Percentiles rank a stretch among this genome's conserved stretches.
These are phyloP conservation scores for Microplitis deprimator DNA, from an alignment of 2,888 invertebrate genomes.

Conservation along the genomic window DNA sequence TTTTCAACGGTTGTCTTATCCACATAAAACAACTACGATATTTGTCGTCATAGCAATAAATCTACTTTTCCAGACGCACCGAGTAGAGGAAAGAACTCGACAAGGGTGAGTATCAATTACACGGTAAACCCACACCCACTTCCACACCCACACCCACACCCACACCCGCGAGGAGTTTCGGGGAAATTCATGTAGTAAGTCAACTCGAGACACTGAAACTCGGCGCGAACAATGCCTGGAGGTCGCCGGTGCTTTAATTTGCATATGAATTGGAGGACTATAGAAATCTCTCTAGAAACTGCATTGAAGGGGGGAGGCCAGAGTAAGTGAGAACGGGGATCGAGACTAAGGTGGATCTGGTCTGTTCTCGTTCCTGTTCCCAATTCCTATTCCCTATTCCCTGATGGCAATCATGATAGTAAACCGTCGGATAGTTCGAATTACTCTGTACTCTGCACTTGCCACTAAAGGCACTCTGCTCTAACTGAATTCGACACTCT, in stretches of 20 bases:
- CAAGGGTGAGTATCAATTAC: constrained; percentile 67
- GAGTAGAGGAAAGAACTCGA: not conserved
- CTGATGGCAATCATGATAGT: constrained; percentile 49
- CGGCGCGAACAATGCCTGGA: constrained; percentile 65
- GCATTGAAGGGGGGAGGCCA: constrained; percentile 14
- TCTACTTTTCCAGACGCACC: not conserved
- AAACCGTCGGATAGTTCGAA: constrained; percentile 56
- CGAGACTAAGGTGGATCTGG: constrained; percentile 38
- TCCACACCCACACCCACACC: constrained; percentile 34
- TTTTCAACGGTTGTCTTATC: not conserved
- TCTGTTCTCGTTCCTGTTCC: not conserved
- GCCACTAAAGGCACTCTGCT: constrained; percentile 22
- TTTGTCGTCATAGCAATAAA: not conserved
- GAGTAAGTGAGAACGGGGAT: constrained; percentile 8
- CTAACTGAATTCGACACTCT: constrained; percentile 39
- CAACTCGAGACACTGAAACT: constrained; percentile 64
- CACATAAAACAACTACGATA: not conserved
- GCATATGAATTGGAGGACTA: constrained; percentile 68
- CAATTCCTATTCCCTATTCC: constrained; percentile 12
- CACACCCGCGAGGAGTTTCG: constrained; percentile 60
- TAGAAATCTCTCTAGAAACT: constrained; percentile 45
- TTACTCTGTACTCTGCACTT: constrained; percentile 43
- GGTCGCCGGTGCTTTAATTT: constrained; percentile 66
- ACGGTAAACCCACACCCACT: constrained; percentile 53
- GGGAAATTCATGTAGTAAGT: constrained; percentile 70